Conservation (phyloP, 2,113 vertebrate species). For the Redunca redunca region DNA sequence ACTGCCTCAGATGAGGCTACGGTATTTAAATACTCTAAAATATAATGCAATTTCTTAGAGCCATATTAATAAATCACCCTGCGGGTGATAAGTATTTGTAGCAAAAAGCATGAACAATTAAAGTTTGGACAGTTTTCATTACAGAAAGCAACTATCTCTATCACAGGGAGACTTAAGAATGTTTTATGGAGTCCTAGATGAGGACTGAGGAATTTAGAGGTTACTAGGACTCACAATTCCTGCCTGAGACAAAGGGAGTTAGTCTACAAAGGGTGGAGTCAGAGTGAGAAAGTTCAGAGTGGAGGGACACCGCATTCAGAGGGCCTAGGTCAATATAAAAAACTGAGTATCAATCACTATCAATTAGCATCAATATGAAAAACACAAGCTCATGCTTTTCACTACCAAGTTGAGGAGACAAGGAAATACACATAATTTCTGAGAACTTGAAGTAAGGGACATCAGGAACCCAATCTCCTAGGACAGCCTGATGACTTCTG, state of each 20-base stretch:
- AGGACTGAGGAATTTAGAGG: neutral
- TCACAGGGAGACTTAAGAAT: neutral
- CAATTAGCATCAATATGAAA: neutral
- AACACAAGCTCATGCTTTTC: neutral
- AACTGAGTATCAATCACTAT: neutral
- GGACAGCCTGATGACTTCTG: no score
- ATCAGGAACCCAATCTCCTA: neutral
- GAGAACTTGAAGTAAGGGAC: neutral
- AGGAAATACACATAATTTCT: neutral
- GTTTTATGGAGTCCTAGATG: neutral
- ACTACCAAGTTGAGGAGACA: neutral
- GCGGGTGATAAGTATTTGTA: neutral
- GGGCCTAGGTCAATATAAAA: neutral
- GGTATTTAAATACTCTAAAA: neutral
- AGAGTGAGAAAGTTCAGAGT: neutral
- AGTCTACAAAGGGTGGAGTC: neutral
- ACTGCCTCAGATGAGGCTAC: neutral
- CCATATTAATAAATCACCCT: neutral
- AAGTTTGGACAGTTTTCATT: neutral
- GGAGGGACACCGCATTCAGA: accelerated
- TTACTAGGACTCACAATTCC: neutral
- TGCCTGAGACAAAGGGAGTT: neutral
- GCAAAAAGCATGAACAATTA: neutral
- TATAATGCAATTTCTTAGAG: neutral
- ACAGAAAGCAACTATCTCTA: neutral